Evolutionary conservation across 2,888 invertebrate species (phyloP).

Genomic region (Tenodera sinensis): DNA sequence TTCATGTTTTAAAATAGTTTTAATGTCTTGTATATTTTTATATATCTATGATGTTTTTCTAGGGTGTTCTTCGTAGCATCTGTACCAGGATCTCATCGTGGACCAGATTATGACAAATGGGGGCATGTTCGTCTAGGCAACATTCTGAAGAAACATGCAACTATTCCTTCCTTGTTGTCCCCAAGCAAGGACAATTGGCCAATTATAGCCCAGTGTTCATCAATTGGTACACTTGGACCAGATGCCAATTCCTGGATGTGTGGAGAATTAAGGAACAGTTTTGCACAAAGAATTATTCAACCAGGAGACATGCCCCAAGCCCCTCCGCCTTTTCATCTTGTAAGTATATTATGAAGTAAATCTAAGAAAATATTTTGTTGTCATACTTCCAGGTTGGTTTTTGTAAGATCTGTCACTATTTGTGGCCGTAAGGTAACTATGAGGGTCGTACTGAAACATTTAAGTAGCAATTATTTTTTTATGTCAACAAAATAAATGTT

Average conservation of each 20-base stretch:
- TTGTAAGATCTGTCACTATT: too few relatives aligned
- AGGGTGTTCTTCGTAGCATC: slow-evolving; percentile 86
- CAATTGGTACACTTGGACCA: slow-evolving; percentile 81
- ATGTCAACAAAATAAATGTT: too few relatives aligned
- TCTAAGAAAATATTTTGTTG: not conserved
- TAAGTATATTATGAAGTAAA: slow-evolving; percentile 21
- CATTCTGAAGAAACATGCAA: slow-evolving; percentile 63
- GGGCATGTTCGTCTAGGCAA: slow-evolving; percentile 57
- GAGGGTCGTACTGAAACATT: too few relatives aligned
- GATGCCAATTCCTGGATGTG: slow-evolving; percentile 63
- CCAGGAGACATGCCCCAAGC: slow-evolving; percentile 33
- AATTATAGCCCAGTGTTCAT: slow-evolving; percentile 83
- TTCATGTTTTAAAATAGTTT: too few relatives aligned
- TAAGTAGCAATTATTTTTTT: too few relatives aligned
- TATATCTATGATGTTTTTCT: slow-evolving; percentile 15
- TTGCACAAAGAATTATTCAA: not conserved
- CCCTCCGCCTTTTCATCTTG: slow-evolving; percentile 54
- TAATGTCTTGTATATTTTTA: not conserved
- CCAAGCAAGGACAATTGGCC: slow-evolving; percentile 57
- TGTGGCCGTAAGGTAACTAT: too few relatives aligned
- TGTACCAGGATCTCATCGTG: slow-evolving; percentile 76
- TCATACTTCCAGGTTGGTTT: too few relatives aligned
- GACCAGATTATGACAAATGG: slow-evolving; percentile 46
- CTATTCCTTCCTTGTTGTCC: slow-evolving; percentile 39
- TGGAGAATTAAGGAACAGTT: slow-evolving; percentile 65